These are phyloP conservation scores for Lasioglossum pauxillum DNA, from an alignment of 2,888 invertebrate species.

Conservation along the genomic window DNA sequence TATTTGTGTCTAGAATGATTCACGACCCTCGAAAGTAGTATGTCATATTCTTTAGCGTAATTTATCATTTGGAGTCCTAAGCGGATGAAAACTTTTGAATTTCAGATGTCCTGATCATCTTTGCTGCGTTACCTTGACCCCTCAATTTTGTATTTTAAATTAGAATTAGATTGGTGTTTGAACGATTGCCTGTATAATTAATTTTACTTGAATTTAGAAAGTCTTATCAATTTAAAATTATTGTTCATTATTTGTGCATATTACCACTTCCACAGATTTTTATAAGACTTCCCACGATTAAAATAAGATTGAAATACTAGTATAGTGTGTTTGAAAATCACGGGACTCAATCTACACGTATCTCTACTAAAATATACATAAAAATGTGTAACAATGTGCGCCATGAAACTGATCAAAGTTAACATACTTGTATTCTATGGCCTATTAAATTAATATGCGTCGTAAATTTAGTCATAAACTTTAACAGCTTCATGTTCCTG, in stretches of 20 bases:
- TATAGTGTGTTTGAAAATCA: neutral
- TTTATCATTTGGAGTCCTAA: neutral
- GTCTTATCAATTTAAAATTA: no score
- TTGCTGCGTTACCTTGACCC: neutral
- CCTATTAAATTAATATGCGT: neutral
- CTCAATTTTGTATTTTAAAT: neutral
- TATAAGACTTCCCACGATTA: neutral
- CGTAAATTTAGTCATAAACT: neutral
- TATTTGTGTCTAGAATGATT: conserved; percentile 1
- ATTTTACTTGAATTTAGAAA: neutral
- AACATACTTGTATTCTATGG: no score
- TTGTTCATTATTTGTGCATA: no score
- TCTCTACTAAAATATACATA: neutral
- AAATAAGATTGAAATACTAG: neutral
- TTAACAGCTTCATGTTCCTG: neutral
- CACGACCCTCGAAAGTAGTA: neutral
- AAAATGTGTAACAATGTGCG: neutral
- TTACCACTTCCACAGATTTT: no score
- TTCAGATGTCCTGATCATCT: neutral
- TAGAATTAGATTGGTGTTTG: neutral
- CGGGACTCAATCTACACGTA: neutral
- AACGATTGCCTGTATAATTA: neutral
- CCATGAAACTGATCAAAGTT: neutral
- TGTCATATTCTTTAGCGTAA: neutral
- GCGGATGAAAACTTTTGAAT: neutral